Percentiles rank a stretch among this genome's conserved stretches.
Evolutionary conservation across 2,888 invertebrate genomes (phyloP).

Genomic region (Melieria omissa): DNA sequence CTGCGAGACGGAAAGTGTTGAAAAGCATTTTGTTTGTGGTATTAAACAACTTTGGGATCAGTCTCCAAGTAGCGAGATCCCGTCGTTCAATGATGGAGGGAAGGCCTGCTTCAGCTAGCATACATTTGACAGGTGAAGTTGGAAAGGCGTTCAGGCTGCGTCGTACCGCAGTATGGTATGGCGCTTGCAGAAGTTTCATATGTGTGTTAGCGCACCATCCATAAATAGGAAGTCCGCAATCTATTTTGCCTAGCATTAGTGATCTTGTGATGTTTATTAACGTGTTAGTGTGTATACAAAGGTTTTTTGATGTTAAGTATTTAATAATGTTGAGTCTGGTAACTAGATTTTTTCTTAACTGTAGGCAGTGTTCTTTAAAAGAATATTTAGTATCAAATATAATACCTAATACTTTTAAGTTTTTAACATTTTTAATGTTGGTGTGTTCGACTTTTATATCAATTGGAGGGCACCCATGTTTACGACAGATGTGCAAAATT

Average conservation of each 20-base stretch:
- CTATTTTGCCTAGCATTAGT: constrained; percentile 22
- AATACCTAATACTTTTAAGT: constrained; percentile 15
- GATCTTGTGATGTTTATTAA: background rate
- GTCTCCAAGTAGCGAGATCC: no score
- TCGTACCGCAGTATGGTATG: no score
- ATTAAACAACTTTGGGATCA: no score
- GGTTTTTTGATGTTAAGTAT: constrained; percentile 3
- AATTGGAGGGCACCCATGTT: constrained; percentile 8
- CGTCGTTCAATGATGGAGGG: no score
- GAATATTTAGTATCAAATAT: constrained; percentile 23
- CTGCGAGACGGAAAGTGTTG: no score
- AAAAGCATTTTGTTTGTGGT: no score
- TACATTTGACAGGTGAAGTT: no score
- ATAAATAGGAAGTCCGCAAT: constrained; percentile 8
- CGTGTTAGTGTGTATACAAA: constrained; percentile 1
- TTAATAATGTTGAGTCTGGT: constrained; percentile 15
- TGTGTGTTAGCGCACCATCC: no score
- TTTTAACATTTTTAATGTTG: background rate
- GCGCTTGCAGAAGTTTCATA: no score
- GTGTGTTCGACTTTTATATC: constrained; percentile 1
- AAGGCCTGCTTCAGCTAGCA: no score
- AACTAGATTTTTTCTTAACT: constrained; percentile 17
- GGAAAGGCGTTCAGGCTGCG: no score
- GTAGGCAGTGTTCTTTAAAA: constrained; percentile 1
- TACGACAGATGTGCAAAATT: constrained; percentile 23